Evolutionary conservation across 2,888 invertebrate species (phyloP).

Genomic region (Polymixis flavicincta): DNA sequence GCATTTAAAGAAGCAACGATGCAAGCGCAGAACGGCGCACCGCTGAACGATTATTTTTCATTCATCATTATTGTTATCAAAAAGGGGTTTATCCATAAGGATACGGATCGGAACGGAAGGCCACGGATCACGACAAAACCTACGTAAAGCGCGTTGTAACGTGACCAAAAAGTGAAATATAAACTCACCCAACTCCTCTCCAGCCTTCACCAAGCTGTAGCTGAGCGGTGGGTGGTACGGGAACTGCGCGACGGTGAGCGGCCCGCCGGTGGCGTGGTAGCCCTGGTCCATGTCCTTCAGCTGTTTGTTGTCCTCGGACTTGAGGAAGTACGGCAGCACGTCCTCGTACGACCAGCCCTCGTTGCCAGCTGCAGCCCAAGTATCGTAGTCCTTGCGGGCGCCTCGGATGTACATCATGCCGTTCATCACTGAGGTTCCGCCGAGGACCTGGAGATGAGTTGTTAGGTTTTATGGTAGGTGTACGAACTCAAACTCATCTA

Average conservation of each 20-base stretch:
- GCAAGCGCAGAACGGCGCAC: too few species aligned
- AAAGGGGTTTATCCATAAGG: too few species aligned
- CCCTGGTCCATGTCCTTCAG: slow-evolving; percentile 93
- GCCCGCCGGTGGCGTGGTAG: slow-evolving; percentile 94
- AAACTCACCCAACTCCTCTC: slow-evolving; percentile 93
- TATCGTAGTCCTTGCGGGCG: slow-evolving; percentile 96
- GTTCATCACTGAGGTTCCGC: slow-evolving; percentile 98
- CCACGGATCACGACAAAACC: too few species aligned
- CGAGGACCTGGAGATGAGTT: slow-evolving; percentile 91
- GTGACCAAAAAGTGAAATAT: too few species aligned
- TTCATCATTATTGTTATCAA: too few species aligned
- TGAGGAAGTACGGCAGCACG: slow-evolving; percentile 96
- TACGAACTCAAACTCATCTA: not conserved
- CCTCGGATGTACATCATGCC: slow-evolving; percentile 99
- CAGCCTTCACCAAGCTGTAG: slow-evolving; percentile 94
- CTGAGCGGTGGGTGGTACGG: slow-evolving; percentile 96
- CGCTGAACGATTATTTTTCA: too few species aligned
- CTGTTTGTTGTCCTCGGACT: slow-evolving; percentile 95
- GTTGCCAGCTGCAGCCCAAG: slow-evolving; percentile 96
- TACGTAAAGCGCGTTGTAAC: too few species aligned
- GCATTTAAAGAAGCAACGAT: too few species aligned
- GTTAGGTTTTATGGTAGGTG: not conserved
- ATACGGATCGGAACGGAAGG: too few species aligned
- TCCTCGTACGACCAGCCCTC: slow-evolving; percentile 97
- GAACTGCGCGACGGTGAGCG: slow-evolving; percentile 94